Conservation (phyloP, 64 coral and sea anemone genomes). For the Pachyseris speciosa region DNA sequence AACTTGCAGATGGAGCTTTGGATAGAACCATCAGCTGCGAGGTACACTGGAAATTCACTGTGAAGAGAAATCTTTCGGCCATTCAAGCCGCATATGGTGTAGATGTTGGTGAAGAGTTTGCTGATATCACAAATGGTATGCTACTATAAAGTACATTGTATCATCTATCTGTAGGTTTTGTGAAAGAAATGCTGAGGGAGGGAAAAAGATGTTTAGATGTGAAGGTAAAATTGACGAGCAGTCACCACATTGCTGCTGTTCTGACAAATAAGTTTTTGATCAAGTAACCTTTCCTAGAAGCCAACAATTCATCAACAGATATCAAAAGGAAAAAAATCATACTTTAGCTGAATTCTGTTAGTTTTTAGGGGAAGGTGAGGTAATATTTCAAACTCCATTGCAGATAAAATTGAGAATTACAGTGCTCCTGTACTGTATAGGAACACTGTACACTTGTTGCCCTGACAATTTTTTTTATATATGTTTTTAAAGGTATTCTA, state of each 20-base stretch:
- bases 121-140: constrained; percentile 67
- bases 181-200: background rate
- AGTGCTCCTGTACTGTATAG: background rate
- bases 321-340: constrained; percentile 10
- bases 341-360: constrained; percentile 12
- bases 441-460: background rate
- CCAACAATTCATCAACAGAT: constrained; percentile 3
- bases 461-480: constrained; percentile 6
- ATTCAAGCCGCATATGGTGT: constrained; percentile 71
- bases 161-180: background rate
- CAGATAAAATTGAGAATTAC: background rate
- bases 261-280: background rate
- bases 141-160: background rate
- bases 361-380: background rate
- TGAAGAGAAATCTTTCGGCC: constrained; percentile 59
- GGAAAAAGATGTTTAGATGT: background rate
- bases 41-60: constrained; percentile 70
- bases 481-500: constrained; percentile 46
- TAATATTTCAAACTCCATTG: constrained; percentile 9
- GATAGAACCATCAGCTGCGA: constrained; percentile 71
- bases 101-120: constrained; percentile 68
- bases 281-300: background rate
- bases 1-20: constrained; percentile 37
- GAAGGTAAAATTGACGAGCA: constrained; percentile 7
- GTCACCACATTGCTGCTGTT: background rate